Evolutionary conservation across 2,888 invertebrate species (phyloP).

Genomic region (Xestia ashworthii): DNA sequence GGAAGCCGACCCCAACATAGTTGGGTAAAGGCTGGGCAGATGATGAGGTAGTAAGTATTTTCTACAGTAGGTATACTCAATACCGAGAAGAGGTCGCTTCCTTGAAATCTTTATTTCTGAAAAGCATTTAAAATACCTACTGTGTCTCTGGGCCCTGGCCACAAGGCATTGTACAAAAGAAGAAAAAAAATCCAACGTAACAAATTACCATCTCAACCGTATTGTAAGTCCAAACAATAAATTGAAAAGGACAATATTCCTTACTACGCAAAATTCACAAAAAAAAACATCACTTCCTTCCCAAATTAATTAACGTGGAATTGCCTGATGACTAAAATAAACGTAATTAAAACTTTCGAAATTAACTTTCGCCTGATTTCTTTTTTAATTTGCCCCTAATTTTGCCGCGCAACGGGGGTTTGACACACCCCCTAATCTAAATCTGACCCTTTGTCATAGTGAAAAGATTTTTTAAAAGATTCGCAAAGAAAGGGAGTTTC

Average conservation of each 20-base stretch:
- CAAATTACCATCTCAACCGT: conserved; percentile 6
- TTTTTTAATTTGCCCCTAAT: conserved; percentile 90
- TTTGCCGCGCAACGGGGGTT: conserved; percentile 85
- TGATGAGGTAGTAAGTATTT: too few relatives aligned
- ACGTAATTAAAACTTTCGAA: conserved; percentile 90
- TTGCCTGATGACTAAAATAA: conserved; percentile 88
- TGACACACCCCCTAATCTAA: conserved; percentile 85
- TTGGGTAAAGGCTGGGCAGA: too few relatives aligned
- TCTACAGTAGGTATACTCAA: neutral
- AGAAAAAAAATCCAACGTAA: neutral
- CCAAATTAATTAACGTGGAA: conserved; percentile 85
- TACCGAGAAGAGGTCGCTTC: too few relatives aligned
- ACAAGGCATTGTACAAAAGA: neutral
- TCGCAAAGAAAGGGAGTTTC: conserved; percentile 61
- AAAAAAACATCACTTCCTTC: conserved; percentile 70
- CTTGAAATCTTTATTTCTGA: neutral
- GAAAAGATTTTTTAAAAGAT: conserved; percentile 75
- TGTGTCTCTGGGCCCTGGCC: neutral
- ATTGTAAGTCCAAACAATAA: conserved; percentile 42
- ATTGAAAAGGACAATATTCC: conserved; percentile 50
- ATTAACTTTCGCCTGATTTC: conserved; percentile 89
- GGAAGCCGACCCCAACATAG: too few relatives aligned
- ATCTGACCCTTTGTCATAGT: conserved; percentile 82
- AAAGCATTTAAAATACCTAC: neutral
- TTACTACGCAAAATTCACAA: conserved; percentile 34